Conservation (phyloP, 1,140 invertebrate species). For the Ylistrum balloti region DNA sequence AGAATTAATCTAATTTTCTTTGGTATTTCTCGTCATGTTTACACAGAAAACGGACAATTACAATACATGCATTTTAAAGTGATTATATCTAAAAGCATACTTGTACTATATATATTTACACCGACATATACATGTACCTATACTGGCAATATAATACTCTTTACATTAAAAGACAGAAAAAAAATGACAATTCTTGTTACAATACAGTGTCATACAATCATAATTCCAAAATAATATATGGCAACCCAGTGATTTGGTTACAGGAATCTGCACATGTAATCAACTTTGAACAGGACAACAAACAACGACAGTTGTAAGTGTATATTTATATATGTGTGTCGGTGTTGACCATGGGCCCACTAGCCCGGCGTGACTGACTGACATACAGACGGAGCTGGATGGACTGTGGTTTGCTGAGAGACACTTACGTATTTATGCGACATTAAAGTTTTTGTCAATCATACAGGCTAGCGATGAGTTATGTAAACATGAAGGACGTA, state of each 20-base stretch:
- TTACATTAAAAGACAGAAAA: conserved; percentile 13
- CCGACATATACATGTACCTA: conserved; percentile 28
- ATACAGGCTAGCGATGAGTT: conserved; percentile 48
- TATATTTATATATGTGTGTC: neutral
- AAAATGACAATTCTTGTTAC: conserved; percentile 10
- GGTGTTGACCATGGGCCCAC: neutral
- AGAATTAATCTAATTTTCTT: neutral
- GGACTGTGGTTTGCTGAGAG: conserved; percentile 40
- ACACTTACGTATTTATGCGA: conserved; percentile 12
- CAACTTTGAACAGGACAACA: conserved; percentile 36
- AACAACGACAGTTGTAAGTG: conserved; percentile 1
- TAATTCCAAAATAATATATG: neutral
- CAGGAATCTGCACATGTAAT: conserved; percentile 27
- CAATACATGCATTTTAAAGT: conserved; percentile 16
- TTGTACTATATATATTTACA: conserved; percentile 24
- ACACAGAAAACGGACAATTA: neutral
- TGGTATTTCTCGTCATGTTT: conserved; percentile 38
- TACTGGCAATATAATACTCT: neutral
- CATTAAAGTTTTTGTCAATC: conserved; percentile 41
- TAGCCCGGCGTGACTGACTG: conserved; percentile 41
- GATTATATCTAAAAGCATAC: conserved; percentile 24
- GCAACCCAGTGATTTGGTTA: conserved; percentile 33
- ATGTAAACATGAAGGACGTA: conserved; percentile 47
- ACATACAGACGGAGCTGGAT: conserved; percentile 38
- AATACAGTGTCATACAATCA: neutral